phyloP scores from a whole-genome alignment of 2,113 vertebrate genomes.

The Brachyistius frenatus region DNA sequence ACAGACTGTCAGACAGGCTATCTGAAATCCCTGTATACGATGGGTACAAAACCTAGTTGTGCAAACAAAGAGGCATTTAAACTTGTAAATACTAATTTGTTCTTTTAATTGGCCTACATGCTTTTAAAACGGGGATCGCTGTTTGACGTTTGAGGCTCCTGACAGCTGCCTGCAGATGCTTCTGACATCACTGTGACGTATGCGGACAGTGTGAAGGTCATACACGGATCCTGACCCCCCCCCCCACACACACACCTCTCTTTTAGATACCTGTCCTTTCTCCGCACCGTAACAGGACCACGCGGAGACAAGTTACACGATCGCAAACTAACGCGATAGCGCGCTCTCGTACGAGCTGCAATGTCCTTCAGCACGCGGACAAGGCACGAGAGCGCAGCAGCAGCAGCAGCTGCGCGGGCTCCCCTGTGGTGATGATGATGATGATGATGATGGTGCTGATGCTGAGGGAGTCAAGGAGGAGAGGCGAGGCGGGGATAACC shows the following conservation, averaged over 20 bases:
- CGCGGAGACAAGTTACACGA: background rate
- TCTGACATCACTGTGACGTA: slow-evolving; percentile 55
- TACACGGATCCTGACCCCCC: slow-evolving; percentile 19
- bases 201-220: slow-evolving; percentile 67
- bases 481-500: slow-evolving; percentile 28
- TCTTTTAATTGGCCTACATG: too few relatives aligned
- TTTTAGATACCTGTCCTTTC: too few relatives aligned
- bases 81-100: too few relatives aligned
- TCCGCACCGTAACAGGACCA: too few relatives aligned
- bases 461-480: slow-evolving; percentile 58
- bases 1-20: too few relatives aligned
- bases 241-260: too few relatives aligned
- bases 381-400: slow-evolving; percentile 42
- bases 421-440: slow-evolving; percentile 35
- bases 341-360: slow-evolving; percentile 29
- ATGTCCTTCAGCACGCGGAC: slow-evolving; percentile 63
- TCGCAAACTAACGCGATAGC: slow-evolving; percentile 38
- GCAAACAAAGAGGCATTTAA: too few relatives aligned
- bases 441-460: slow-evolving; percentile 62
- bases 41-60: too few relatives aligned
- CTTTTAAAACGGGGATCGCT: too few relatives aligned
- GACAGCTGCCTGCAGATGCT: slow-evolving; percentile 32
- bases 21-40: too few relatives aligned
- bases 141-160: background rate
- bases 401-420: slow-evolving; percentile 38